phyloP scores from a whole-genome alignment of 2,113 vertebrate genomes.

The Albula goreensis region DNA sequence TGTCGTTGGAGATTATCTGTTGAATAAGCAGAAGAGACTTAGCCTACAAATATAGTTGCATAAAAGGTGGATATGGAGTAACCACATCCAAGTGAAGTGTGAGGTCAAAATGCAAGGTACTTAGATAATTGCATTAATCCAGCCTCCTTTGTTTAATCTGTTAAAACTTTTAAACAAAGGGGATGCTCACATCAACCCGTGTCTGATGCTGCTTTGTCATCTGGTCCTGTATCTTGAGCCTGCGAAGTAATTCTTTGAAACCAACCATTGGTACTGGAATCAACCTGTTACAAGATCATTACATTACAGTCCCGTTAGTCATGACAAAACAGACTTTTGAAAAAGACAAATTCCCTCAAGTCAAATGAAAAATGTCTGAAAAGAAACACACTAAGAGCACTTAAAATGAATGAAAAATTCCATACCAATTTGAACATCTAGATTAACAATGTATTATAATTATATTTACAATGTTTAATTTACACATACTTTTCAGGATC shows the following conservation, averaged over 20 bases:
- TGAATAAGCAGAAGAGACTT: neutral
- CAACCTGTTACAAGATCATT: constrained; percentile 66
- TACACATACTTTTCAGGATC: constrained; percentile 90
- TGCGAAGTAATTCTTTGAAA: constrained; percentile 88
- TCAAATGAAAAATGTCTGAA: neutral
- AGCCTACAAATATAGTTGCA: neutral
- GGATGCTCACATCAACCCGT: constrained; percentile 85
- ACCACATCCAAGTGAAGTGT: neutral
- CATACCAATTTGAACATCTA: neutral
- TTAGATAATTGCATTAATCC: neutral
- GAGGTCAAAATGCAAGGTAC: neutral
- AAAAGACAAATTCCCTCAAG: neutral
- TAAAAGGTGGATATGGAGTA: neutral
- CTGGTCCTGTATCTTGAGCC: constrained; percentile 95
- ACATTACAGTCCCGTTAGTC: neutral
- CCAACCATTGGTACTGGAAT: constrained; percentile 98
- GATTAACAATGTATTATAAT: neutral
- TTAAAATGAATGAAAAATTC: neutral
- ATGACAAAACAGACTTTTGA: neutral
- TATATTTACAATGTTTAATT: neutral
- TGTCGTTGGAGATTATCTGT: constrained; percentile 95
- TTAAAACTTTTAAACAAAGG: neutral
- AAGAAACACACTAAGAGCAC: neutral
- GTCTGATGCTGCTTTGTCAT: constrained; percentile 98
- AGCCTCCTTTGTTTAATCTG: too few relatives aligned